Evolutionary conservation across 2,113 vertebrate genomes (phyloP), one percentile per base, ranked within the genome.

Genomic region (Rhinichthys klamathensis): DNA sequence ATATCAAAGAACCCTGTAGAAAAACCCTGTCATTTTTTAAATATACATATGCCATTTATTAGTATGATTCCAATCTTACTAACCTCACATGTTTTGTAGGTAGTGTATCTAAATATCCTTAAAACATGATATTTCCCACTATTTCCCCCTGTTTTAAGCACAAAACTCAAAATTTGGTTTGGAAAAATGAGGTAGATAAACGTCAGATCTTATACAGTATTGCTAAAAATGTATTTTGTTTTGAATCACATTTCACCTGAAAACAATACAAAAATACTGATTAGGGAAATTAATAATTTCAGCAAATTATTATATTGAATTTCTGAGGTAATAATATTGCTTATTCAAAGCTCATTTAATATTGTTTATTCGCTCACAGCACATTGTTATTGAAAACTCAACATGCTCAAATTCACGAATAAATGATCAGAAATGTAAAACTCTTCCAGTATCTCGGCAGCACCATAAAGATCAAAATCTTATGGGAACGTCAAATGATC

Each of bases 401-500:
- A 10, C 23, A 56, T 27, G 4, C 18, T 77, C 23, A 23, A 3
- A 73, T 13, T 27, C 23, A 13, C 41, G 10, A 25, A 32, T 16
- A 32, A 75, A 51, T 49, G 7, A 63, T 21, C n/a, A 49, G 58
- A 80, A 9, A 44, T 72, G 70, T 78, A 8, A 60, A 78, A 78
- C 76, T 46, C 11, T 73, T 21, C 35, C 23, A 73, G 38, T 44
- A 44, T 73, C 23, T 73, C 12, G 11, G 30, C 75, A 78, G 38
- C 1, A 3, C 51, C 25, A 46, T 46, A 25, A 49, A 81, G 41
- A 67, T 46, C 32, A 8, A n/a, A 51, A 54, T 51, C 63, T 77
- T 76, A 60, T 21, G 61, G 46, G 77, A 72, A 77, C 51, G 46
- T 49, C 82, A 54, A 30, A 82, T 38, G 54, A 82, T 86, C 85